Percentiles rank a stretch among this genome's conserved stretches.
phyloP scores from a whole-genome alignment of 2,797 vertebrate species.

The Pangasius krempfi region DNA sequence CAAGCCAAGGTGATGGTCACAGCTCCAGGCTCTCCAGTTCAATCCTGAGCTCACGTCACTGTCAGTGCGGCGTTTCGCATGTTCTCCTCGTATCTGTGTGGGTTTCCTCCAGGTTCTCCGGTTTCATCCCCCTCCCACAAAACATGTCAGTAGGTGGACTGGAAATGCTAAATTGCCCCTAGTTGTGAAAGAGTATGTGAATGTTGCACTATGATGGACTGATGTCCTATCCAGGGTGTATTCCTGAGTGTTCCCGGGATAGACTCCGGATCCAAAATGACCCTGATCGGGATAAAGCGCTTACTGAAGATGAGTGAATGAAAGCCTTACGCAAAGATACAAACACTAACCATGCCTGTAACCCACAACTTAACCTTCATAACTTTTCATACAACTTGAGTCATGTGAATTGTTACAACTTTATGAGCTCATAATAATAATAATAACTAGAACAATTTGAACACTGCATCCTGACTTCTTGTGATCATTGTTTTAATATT shows the following conservation, averaged over 20 bases:
- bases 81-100: not conserved
- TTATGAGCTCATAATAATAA: not conserved
- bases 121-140: not conserved
- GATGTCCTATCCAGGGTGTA: not conserved
- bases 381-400: not conserved
- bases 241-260: not conserved
- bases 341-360: not conserved
- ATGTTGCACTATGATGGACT: not conserved
- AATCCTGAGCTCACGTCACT: not conserved
- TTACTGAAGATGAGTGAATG: not conserved
- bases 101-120: not conserved
- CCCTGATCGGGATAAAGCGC: not conserved
- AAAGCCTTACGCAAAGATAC: not conserved
- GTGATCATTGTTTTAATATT: not conserved
- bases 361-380: not conserved
- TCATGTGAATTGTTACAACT: not conserved
- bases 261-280: not conserved
- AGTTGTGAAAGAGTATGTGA: not conserved
- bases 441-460: not conserved
- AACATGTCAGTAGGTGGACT: not conserved
- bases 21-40: not conserved
- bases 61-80: not conserved
- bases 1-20: not conserved
- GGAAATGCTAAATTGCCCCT: not conserved
- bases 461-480: too few relatives aligned